Conservation (phyloP, 2,888 invertebrate species). For the Sabellastarte sp. region DNA sequence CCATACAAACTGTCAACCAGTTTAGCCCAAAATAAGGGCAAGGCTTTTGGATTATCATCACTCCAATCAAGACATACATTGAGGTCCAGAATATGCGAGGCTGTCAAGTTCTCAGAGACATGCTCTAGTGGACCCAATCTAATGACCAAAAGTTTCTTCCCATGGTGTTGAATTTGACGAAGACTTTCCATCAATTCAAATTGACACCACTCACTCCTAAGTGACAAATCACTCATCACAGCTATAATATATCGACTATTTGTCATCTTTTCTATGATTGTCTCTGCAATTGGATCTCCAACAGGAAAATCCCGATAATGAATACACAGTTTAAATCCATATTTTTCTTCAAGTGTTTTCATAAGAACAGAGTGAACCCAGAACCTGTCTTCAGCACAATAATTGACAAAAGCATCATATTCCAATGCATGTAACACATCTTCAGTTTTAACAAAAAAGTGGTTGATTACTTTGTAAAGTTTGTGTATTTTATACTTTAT, state of each 20-base stretch:
- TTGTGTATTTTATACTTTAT: too few relatives aligned
- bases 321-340: not conserved
- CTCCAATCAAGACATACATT: not conserved
- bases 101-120: not conserved
- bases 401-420: slow-evolving; percentile 4
- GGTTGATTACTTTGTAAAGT: too few relatives aligned
- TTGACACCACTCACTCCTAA: not conserved
- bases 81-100: not conserved
- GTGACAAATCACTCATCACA: not conserved
- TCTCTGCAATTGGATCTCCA: not conserved
- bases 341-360: not conserved
- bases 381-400: not conserved
- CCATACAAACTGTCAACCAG: not conserved
- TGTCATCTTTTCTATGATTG: not conserved
- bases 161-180: not conserved
- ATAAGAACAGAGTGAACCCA: slow-evolving; percentile 4
- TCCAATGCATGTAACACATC: too few relatives aligned
- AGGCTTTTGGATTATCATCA: not conserved
- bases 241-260: not conserved
- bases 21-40: not conserved
- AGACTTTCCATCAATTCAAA: not conserved
- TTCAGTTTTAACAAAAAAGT: too few relatives aligned
- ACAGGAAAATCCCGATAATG: not conserved
- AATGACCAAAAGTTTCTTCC: not conserved
- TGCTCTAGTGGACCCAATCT: not conserved